These are phyloP conservation scores for Drosophila kanapiae DNA, from an alignment of 1,140 invertebrate species.

Conservation along the genomic window DNA sequence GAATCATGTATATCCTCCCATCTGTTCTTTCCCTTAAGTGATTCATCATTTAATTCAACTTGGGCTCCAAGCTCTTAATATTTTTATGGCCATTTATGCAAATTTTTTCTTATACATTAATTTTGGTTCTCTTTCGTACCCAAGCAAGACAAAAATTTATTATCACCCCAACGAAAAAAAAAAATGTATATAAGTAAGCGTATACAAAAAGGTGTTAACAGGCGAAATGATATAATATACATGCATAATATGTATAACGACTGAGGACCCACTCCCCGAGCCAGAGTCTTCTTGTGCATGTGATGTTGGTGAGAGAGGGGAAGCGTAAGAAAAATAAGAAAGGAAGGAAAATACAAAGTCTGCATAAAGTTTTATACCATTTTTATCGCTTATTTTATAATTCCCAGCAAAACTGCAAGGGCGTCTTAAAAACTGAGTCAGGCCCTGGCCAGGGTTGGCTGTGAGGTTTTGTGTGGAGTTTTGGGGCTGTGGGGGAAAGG, in stretches of 20 bases:
- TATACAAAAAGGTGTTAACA: conserved; percentile 78
- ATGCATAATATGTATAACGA: conserved; percentile 62
- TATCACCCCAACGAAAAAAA: conserved; percentile 37
- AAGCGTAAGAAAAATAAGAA: not conserved
- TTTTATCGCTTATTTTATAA: conserved; percentile 83
- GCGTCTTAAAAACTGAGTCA: conserved; percentile 66
- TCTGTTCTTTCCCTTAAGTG: conserved; percentile 8
- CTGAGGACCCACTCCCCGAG: conserved; percentile 23
- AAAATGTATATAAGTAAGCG: conserved; percentile 31
- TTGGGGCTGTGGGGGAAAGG: conserved; percentile 31
- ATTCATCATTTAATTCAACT: conserved; percentile 43
- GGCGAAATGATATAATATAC: conserved; percentile 67
- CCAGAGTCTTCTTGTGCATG: not conserved
- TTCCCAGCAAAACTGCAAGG: conserved; percentile 74
- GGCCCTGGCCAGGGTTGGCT: conserved; percentile 24
- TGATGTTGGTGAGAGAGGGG: not conserved
- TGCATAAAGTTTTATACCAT: conserved; percentile 79
- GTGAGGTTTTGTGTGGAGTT: not conserved
- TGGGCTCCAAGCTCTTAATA: conserved; percentile 26
- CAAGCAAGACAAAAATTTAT: conserved; percentile 59
- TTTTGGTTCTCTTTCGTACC: conserved; percentile 16
- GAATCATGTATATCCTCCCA: not conserved
- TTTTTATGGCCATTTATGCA: conserved; percentile 45
- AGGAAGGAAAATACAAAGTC: conserved; percentile 46
- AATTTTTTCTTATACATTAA: conserved; percentile 55